Percentiles rank a stretch among this genome's conserved stretches.
phyloP scores from a whole-genome alignment of 2,113 vertebrate genomes.

The Semnornis frantzii region DNA sequence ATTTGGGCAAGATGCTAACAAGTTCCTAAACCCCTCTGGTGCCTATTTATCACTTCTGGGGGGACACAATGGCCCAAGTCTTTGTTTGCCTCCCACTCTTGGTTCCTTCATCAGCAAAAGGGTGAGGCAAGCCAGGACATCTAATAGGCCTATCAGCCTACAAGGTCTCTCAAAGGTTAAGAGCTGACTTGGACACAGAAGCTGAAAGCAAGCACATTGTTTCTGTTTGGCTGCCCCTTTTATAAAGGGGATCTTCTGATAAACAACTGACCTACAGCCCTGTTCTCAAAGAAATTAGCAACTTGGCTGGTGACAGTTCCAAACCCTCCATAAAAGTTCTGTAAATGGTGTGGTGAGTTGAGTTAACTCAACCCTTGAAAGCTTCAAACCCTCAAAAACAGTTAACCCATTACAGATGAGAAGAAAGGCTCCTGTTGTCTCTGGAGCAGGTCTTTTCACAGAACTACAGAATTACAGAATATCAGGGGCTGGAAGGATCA shows the following conservation, averaged over 20 bases:
- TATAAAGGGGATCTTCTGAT: background rate
- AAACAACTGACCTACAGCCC: background rate
- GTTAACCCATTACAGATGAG: background rate
- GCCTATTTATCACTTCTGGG: too few species aligned
- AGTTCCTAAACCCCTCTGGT: too few species aligned
- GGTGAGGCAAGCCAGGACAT: too few species aligned
- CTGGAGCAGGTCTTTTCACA: background rate
- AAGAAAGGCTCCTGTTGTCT: background rate
- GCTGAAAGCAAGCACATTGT: slow-evolving; percentile 26
- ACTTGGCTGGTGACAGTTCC: background rate
- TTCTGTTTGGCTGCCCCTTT: background rate
- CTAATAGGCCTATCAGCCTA: background rate
- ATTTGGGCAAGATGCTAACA: too few species aligned
- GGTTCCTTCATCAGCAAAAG: too few species aligned
- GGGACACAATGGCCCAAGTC: too few species aligned
- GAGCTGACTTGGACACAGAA: slow-evolving; percentile 23
- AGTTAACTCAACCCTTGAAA: too few species aligned
- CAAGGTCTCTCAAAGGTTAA: slow-evolving; percentile 17
- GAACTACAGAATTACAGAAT: too few species aligned
- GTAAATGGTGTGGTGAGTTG: too few species aligned
- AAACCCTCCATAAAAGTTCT: background rate
- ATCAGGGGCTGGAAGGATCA: too few species aligned
- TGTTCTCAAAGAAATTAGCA: background rate
- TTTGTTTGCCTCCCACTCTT: too few species aligned
- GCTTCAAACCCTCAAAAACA: background rate